Base-by-base conservation (phyloP, 1,140 invertebrate species). In the Amphibalanus amphitrite region DNA sequence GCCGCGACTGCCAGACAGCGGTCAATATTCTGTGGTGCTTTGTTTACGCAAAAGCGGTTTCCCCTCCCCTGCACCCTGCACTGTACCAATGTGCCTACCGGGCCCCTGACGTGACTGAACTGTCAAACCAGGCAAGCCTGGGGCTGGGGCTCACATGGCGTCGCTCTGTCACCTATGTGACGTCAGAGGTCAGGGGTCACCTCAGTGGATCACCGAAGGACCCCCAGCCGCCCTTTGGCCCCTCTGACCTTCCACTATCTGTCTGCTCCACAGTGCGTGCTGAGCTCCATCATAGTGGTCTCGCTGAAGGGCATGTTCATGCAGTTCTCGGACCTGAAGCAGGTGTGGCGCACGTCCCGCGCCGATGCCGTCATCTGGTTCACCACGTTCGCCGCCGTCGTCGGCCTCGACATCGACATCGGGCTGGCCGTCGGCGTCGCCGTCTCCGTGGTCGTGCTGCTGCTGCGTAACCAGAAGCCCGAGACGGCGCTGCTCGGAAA, bases 261-360 rank as follows among this genome's bases (percentile, higher is more conserved):
- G 13, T 59, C 47, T 20, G 13, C 23, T 20, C 47, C 10, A 65
- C 79, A 91, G 87, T 87, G 87, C 79, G 86, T 95, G 70, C 79
- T 97, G 72, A 90, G 93, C 20, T 86, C 90, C 72, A 92, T 97
- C 70, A 95, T 97, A 75, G 85, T 96, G 4, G 90, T 97, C 0
- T 91, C 93, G 0, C 80, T 97, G 1, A 93, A 93, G 80, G 89
- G 90, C 23, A 90, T 95, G 87, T 87, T 96, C 74, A 81, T 89
- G 76, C 92, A 97, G 82, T 83, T 89, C 68, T 82, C 81, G 73
- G 89, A 94, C 59, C 82, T 95, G 0, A 79, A 78, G 75, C 77
- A 91, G 25, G 67, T 72, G 10, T 72, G 69, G 72, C 33, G 64
- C 15, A 33, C 72, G 28, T 74, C 73, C 1, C 65, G 64, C 25